Evolutionary conservation across 2,113 vertebrate species (phyloP), one percentile per base, ranked within the genome.

Genomic region (Coptodon bakossiorum): DNA sequence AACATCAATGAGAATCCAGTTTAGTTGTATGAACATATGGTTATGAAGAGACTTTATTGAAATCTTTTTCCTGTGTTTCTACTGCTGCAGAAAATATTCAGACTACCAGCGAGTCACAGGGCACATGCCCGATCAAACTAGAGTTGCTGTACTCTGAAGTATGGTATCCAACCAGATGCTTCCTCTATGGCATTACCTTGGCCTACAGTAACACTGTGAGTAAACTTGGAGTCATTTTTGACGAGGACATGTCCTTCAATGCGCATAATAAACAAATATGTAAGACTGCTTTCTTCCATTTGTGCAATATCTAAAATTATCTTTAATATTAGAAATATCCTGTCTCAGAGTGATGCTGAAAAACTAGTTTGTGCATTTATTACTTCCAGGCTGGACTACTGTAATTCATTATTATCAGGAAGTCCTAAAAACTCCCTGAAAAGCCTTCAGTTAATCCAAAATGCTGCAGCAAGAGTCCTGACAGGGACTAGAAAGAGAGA

Each of bases 341-440:
- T 61, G 29, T 34, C 29, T 10, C 29, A 34, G 1, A 61, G 14
- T 17, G 29, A 61, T 0, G 2, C 57, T 61, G 29, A 61, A 3
- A 61, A 61, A 34, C 29, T 4, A 61, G 0, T 61, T 61, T 0
- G 6, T 61, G 29, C 3, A 61, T 61, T 31, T 61, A 34, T 34
- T 34, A 34, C 29, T 61, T 31, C 57, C 0, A 34, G 29, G 16
- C 56, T 61, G 57, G 57, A 61, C 8, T 0, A 61, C 8, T 31
- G 5, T 1, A 61, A 3, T 31, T 17, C 29, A 0, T 1, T 34
- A 61, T 10, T 61, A 61, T 61, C 57, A 34, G 8, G 29, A 31
- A 3, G 29, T 34, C 5, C 57, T 0, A 31, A 34, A 61, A 61
- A 61, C 57, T 19, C 3, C 3, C 29, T 34, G 16, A 61, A 61